Base-by-base conservation (phyloP, 2,888 invertebrate genomes). In the Heteromyza rotundicornis region DNA sequence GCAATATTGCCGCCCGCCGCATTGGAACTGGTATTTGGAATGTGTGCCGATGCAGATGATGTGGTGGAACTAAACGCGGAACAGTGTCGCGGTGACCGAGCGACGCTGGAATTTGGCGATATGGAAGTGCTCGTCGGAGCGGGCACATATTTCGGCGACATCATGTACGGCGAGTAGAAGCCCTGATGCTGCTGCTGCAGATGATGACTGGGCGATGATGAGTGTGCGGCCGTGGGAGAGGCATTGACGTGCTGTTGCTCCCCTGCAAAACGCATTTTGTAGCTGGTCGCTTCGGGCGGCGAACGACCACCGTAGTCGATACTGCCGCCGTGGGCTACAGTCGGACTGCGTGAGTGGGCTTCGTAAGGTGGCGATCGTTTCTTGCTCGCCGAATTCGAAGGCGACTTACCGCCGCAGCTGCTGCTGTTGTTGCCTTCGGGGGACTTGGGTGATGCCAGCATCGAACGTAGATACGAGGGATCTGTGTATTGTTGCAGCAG, bases 371-470 rank as follows among this genome's bases (percentile, higher is more conserved):
- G 81, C 54, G 82, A 81, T 60, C 82, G 72, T 65, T 81, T 82
- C 66, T 77, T 80, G 68, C 66, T 70, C 12, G 54, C 68, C 32
- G 56, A 72, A 74, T 71, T 79, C 61, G 63, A 79, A 51, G 76
- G 75, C 0, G 76, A 76, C 35, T 76, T 76, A 12, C 75, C 70
- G 8, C 60, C 57, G 2, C 61, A 52, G 14, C 50, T 32, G 8
- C 63, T 61, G 51, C 64, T 78, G 60, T 72, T 76, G 63, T 73
- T 75, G 59, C 74, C 70, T 65, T 81, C 82, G 44, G 84, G 82
- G 50, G 84, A 81, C 68, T 85, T 80, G 23, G 85, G 84, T 64
- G 84, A 84, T 67, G 81, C 79, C 64, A 82, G 74, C 76, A 82
- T 77, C 27, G 76, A 68, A 40, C 80, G 75, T 24, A 80, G 71